phyloP scores from a whole-genome alignment of 1,140 invertebrate species.

The Bombus superbus region DNA sequence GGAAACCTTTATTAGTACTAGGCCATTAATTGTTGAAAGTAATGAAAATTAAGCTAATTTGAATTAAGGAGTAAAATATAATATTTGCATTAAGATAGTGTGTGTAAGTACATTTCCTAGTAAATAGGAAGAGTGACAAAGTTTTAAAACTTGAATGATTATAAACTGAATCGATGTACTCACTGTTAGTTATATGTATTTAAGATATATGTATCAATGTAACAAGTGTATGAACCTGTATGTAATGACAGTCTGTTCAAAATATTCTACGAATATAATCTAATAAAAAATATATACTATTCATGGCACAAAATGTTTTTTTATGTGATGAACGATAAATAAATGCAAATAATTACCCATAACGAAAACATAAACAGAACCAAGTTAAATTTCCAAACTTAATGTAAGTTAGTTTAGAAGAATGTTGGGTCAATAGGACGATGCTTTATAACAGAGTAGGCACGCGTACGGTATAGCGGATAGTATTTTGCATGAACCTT shows the following conservation, averaged over 20 bases:
- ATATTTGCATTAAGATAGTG: background rate
- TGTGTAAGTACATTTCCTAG: background rate
- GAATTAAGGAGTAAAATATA: slow-evolving; percentile 7
- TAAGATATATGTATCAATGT: background rate
- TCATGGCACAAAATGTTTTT: background rate
- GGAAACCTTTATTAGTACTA: slow-evolving; percentile 76
- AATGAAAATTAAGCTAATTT: slow-evolving; percentile 4
- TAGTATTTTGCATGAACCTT: slow-evolving; percentile 16
- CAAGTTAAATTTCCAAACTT: background rate
- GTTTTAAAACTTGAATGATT: background rate
- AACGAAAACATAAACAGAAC: background rate
- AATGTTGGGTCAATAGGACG: background rate
- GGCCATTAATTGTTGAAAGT: slow-evolving; percentile 78
- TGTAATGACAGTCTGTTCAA: background rate
- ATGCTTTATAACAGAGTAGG: background rate
- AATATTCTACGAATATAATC: background rate
- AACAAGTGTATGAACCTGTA: background rate
- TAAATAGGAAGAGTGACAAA: background rate
- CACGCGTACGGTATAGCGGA: background rate
- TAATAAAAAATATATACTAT: background rate
- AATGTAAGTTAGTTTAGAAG: background rate
- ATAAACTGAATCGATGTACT: background rate
- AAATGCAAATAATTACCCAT: background rate
- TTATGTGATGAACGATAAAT: background rate
- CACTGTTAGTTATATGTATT: background rate